Evolutionary conservation across 2,888 invertebrate genomes (phyloP).

Genomic region (Girardia tigrina): DNA sequence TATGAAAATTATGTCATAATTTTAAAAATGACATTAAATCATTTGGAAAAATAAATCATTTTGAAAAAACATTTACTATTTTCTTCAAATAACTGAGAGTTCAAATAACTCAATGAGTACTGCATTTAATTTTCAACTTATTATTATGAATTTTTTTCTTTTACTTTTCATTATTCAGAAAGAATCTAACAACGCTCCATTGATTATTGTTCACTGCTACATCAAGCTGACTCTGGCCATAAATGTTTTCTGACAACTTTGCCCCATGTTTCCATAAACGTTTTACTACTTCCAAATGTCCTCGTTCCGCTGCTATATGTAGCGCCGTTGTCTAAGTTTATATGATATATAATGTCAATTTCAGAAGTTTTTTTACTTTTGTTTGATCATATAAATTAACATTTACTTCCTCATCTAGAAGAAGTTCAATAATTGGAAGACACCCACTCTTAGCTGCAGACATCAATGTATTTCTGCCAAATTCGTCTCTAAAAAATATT

Average conservation of each 20-base stretch:
- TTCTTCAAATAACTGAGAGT: no score
- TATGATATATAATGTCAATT: no score
- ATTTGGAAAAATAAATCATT: no score
- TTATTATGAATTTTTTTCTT: no score
- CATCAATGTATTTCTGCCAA: background rate
- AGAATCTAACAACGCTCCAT: background rate
- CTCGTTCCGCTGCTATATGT: background rate
- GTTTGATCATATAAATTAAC: slow-evolving; percentile 10
- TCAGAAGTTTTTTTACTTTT: background rate
- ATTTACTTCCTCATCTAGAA: background rate
- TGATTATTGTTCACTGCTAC: background rate
- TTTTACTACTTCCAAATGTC: background rate
- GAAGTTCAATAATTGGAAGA: background rate
- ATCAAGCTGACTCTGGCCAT: background rate
- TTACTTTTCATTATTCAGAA: background rate
- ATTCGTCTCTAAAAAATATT: background rate
- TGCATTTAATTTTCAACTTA: no score
- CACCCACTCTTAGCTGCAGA: background rate
- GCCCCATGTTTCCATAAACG: background rate
- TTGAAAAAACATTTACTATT: no score
- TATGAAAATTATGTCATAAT: no score
- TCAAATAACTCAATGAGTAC: no score
- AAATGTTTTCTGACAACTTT: background rate
- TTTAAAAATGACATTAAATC: no score
- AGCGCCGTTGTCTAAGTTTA: background rate